Percentiles rank a stretch among this genome's conserved stretches.
phyloP scores from a whole-genome alignment of 2,113 vertebrate genomes.

The Myiozetetes cayanensis region DNA sequence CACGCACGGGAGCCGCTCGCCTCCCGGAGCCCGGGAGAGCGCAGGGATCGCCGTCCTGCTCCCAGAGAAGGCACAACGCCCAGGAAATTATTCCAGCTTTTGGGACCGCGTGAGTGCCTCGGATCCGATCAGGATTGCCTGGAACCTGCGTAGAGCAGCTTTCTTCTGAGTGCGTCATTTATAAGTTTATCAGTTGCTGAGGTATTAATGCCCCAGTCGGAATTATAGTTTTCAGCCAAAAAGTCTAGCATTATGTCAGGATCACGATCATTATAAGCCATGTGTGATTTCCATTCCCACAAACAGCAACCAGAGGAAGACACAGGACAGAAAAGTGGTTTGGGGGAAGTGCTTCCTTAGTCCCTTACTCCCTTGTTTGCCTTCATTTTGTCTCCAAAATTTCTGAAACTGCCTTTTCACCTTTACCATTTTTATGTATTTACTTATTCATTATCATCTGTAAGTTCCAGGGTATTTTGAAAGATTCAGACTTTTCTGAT shows the following conservation, averaged over 20 bases:
- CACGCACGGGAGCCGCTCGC: neutral
- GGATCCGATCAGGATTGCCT: neutral
- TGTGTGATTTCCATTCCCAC: neutral
- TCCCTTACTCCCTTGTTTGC: neutral
- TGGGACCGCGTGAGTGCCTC: neutral
- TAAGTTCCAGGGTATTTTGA: neutral
- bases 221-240: neutral
- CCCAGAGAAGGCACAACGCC: neutral
- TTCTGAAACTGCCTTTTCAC: neutral
- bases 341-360: neutral
- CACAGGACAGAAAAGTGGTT: neutral
- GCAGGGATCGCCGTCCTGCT: neutral
- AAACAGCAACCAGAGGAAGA: neutral
- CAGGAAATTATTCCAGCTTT: neutral
- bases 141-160: neutral
- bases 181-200: neutral
- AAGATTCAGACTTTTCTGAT: neutral
- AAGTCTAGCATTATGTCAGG: fast-evolving
- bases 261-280: neutral
- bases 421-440: neutral
- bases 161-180: neutral
- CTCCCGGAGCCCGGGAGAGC: neutral
- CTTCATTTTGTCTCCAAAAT: neutral
- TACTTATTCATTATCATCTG: neutral
- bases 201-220: neutral